These are phyloP conservation scores for Aquatica leii DNA, from an alignment of 2,888 invertebrate genomes.

Conservation along the genomic window DNA sequence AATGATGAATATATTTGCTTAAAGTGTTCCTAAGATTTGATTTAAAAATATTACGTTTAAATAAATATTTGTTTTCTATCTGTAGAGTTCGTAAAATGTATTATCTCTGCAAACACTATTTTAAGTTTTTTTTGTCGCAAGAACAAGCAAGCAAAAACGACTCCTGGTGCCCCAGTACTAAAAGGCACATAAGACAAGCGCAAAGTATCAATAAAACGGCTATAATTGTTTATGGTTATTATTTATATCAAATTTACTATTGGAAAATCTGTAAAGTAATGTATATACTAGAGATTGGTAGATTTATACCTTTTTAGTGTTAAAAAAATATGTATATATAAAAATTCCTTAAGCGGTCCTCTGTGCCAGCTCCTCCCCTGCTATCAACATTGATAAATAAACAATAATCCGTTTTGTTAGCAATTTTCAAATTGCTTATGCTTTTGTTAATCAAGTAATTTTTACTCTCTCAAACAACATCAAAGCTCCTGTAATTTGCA, in stretches of 20 bases:
- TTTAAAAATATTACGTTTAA: constrained; percentile 7
- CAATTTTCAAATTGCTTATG: too few relatives aligned
- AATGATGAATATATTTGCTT: constrained; percentile 11
- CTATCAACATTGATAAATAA: too few relatives aligned
- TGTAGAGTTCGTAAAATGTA: neutral
- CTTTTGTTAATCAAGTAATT: too few relatives aligned
- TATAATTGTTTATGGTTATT: constrained; percentile 8
- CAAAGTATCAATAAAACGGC: constrained; percentile 8
- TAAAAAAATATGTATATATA: constrained; percentile 8
- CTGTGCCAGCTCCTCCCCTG: too few relatives aligned
- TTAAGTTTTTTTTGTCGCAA: neutral
- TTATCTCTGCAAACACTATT: neutral
- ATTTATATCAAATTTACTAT: constrained; percentile 8
- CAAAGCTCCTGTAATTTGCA: too few relatives aligned
- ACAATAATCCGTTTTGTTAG: too few relatives aligned
- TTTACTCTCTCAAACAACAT: too few relatives aligned
- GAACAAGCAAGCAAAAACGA: neutral
- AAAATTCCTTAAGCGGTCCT: constrained; percentile 15
- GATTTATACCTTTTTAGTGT: constrained; percentile 10
- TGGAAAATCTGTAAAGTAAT: constrained; percentile 14
- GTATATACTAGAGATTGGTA: constrained; percentile 3
- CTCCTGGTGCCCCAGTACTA: constrained; percentile 9
- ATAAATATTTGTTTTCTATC: constrained; percentile 2
- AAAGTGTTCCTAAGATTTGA: constrained; percentile 2
- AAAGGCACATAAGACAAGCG: constrained; percentile 7